Evolutionary conservation across 2,888 invertebrate genomes (phyloP).

Genomic region (Drosophila affinis): DNA sequence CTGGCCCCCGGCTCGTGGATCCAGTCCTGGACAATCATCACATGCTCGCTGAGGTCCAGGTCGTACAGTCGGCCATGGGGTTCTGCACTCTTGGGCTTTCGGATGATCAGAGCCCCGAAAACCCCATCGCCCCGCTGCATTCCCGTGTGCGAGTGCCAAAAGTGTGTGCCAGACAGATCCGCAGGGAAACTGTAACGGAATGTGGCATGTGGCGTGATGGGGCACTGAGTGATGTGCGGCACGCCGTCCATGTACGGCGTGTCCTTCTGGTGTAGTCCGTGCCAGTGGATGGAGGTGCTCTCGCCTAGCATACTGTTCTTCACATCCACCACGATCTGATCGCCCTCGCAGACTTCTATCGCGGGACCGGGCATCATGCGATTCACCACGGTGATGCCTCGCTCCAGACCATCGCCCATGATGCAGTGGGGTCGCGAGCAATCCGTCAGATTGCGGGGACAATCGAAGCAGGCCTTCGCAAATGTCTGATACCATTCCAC

Average conservation of each 20-base stretch:
- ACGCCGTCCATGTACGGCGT: constrained; percentile 96
- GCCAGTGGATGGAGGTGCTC: constrained; percentile 95
- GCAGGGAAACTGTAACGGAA: constrained; percentile 91
- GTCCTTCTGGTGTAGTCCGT: constrained; percentile 91
- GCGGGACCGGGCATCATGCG: constrained; percentile 94
- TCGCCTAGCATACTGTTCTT: constrained; percentile 91
- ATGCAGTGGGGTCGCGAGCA: constrained; percentile 92
- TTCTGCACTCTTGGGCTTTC: constrained; percentile 87
- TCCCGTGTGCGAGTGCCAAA: constrained; percentile 93
- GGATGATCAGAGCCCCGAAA: constrained; percentile 91
- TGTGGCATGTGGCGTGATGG: constrained; percentile 89
- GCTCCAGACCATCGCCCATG: constrained; percentile 91
- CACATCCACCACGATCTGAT: constrained; percentile 92
- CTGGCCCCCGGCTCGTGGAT: constrained; percentile 88
- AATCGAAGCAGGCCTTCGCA: constrained; percentile 94
- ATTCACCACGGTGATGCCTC: constrained; percentile 91
- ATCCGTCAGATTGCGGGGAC: constrained; percentile 90
- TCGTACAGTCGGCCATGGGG: constrained; percentile 89
- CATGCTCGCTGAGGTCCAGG: constrained; percentile 89
- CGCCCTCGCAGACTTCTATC: constrained; percentile 94
- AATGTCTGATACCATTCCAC: constrained; percentile 92
- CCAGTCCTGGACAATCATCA: constrained; percentile 93
- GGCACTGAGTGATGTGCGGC: constrained; percentile 93
- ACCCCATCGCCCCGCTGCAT: constrained; percentile 94
- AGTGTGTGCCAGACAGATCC: constrained; percentile 91